Conservation (phyloP, 2,113 vertebrate species). For the Malaclemys terrapin region DNA sequence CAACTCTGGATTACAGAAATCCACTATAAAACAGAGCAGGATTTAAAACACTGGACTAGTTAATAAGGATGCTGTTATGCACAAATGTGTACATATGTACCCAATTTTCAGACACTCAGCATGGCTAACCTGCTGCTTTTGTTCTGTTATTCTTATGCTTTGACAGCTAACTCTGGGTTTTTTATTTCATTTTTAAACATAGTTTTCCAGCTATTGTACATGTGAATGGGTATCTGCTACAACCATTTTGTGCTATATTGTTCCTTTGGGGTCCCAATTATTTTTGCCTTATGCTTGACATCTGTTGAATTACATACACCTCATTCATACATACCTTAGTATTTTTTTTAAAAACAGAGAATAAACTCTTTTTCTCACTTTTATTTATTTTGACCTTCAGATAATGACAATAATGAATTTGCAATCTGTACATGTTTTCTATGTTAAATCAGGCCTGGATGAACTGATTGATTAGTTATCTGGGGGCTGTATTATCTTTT, state of each 20-base stretch:
- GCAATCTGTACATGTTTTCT: not conserved
- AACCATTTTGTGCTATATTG: slow-evolving; percentile 3
- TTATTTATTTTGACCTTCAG: not conserved
- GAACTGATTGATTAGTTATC: not conserved
- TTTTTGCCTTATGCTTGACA: not conserved
- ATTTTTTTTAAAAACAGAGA: not conserved
- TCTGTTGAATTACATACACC: rapidly evolving
- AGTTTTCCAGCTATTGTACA: not conserved
- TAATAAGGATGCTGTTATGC: slow-evolving; percentile 30
- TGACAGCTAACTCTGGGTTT: not conserved
- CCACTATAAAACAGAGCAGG: slow-evolving; percentile 54
- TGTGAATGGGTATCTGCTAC: not conserved
- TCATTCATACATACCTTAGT: rapidly evolving
- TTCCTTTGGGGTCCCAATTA: not conserved
- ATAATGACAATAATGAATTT: not conserved
- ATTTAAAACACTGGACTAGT: slow-evolving; percentile 62
- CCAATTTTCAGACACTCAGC: not conserved
- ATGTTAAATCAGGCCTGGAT: not conserved
- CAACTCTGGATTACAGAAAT: slow-evolving; percentile 57
- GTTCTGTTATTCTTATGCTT: not conserved
- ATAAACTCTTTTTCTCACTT: not conserved
- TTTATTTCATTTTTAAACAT: not conserved
- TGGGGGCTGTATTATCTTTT: not conserved
- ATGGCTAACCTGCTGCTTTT: not conserved
- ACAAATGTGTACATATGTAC: not conserved